These are phyloP conservation scores for Litocranius walleri DNA, from an alignment of 2,113 vertebrate species.

Conservation along the genomic window DNA sequence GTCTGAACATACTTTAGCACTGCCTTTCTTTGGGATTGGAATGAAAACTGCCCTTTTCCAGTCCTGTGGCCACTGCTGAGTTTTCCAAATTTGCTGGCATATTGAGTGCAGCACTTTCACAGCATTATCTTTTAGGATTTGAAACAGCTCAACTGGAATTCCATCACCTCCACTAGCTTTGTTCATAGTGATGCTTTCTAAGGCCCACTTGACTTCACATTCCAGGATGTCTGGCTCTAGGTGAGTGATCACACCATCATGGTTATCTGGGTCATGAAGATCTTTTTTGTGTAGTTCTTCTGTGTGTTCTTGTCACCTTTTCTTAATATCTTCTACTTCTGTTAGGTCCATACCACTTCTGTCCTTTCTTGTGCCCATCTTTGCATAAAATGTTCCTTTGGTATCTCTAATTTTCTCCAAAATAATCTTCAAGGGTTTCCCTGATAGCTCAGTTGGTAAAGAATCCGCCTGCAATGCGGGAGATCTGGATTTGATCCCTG, in stretches of 20 bases:
- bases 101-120: neutral
- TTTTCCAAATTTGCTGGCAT: neutral
- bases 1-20: neutral
- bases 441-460: neutral
- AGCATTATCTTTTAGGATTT: neutral
- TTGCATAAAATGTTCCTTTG: neutral
- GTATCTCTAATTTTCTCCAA: neutral
- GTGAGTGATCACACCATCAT: neutral
- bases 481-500: neutral
- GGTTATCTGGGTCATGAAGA: neutral
- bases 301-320: neutral
- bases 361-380: neutral
- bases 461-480: accelerated
- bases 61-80: neutral
- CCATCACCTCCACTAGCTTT: neutral
- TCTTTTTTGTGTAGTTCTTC: neutral
- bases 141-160: neutral
- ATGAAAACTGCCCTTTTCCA: neutral
- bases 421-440: neutral
- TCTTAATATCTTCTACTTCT: neutral
- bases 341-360: neutral
- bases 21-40: neutral
- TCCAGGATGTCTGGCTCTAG: neutral
- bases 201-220: neutral
- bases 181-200: neutral